These are phyloP conservation scores for Mythimna albipuncta DNA, from an alignment of 2,888 invertebrate species.

Conservation along the genomic window DNA sequence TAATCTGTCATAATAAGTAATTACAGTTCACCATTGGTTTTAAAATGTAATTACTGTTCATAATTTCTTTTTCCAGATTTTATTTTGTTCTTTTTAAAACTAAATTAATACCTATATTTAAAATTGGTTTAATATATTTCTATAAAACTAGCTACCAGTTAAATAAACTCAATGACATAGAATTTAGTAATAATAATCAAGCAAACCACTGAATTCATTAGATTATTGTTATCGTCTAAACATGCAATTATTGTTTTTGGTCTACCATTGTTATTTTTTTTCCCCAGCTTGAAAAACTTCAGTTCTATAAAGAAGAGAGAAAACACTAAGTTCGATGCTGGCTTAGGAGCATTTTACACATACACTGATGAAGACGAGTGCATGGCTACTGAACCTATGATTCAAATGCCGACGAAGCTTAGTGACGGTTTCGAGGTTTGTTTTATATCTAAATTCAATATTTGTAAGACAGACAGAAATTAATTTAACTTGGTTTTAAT, in stretches of 20 bases:
- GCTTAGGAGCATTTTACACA: slow-evolving; percentile 69
- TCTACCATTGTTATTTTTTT: background rate
- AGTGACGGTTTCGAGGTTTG: slow-evolving; percentile 65
- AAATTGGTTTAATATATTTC: background rate
- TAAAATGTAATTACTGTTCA: no score
- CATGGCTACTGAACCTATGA: slow-evolving; percentile 66
- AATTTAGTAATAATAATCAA: background rate
- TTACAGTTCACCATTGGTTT: no score
- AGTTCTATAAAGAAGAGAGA: slow-evolving; percentile 16
- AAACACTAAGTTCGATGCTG: slow-evolving; percentile 52
- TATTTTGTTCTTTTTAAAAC: no score
- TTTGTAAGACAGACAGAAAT: background rate
- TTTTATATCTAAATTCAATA: background rate
- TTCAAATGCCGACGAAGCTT: slow-evolving; percentile 67
- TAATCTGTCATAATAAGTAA: no score
- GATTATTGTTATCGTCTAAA: background rate
- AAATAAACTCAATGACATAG: no score
- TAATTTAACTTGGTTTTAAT: background rate
- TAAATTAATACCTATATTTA: no score
- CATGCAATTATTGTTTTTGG: background rate
- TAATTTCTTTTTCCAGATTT: no score
- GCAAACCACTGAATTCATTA: background rate
- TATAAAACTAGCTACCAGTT: background rate
- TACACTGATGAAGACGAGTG: slow-evolving; percentile 68
- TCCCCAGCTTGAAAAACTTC: slow-evolving; percentile 42